These are phyloP conservation scores for Coenobita brevimanus DNA, from an alignment of 1,140 invertebrate genomes.

Conservation along the genomic window DNA sequence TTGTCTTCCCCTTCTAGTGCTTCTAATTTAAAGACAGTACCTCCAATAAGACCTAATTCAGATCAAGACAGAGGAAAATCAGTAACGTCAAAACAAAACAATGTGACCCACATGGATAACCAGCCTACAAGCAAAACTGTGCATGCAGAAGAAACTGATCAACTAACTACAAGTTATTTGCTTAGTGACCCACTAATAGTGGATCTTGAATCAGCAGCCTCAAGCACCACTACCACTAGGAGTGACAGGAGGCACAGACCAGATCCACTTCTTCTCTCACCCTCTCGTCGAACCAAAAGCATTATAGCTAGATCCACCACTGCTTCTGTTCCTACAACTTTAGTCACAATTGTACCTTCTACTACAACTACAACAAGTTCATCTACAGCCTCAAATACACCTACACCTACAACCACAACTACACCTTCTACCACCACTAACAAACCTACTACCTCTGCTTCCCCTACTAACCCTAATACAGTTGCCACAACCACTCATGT, in stretches of 20 bases:
- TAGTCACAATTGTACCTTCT: background rate
- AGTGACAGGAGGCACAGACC: background rate
- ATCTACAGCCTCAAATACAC: background rate
- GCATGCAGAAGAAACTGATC: background rate
- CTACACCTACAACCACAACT: too few species aligned
- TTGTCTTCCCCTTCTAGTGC: too few species aligned
- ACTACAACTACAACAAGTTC: background rate
- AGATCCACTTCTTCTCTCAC: background rate
- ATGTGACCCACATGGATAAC: background rate
- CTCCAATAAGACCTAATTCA: background rate
- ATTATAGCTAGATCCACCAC: background rate
- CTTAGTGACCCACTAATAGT: constrained; percentile 26
- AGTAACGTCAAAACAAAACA: background rate
- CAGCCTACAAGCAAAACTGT: background rate
- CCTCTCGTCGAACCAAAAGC: background rate
- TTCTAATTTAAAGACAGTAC: background rate
- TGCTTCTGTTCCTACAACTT: background rate
- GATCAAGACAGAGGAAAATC: background rate
- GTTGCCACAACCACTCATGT: too few species aligned
- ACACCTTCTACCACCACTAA: too few species aligned
- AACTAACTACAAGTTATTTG: constrained; percentile 8
- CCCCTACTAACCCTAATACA: too few species aligned
- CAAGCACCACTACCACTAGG: background rate
- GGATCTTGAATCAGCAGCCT: background rate
- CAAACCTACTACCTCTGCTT: too few species aligned